Base-by-base conservation (phyloP, 2,888 invertebrate species). In the Pseudeuparius sepicola region DNA sequence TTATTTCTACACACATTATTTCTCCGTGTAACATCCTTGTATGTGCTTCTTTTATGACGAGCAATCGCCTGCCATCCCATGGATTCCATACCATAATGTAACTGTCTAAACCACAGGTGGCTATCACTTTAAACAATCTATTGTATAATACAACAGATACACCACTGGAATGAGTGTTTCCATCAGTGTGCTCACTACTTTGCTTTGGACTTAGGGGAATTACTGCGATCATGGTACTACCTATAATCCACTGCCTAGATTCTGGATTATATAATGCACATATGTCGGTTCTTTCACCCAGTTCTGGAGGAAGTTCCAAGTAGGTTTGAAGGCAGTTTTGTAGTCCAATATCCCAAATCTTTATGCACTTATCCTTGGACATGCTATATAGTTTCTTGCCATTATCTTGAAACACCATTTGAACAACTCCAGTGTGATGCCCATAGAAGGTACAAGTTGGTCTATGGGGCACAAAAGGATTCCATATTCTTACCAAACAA, bases 21-120 rank as follows among this genome's bases (percentile, higher is more conserved):
- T 78, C 75, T 1, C 83, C 83, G 53, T 78, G 73, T 32, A 75
- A 57, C 43, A 72, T 59, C 34, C 70, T 67, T 10, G 73, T 76
- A 55, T 87, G 87, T 4, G 82, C 81, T 41, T 76, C 72, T 36
- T 70, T 71, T 20, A 84, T 71, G 46, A 80, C 68, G 36, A 73
- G 70, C 52, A 78, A 71, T 34, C 81, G 70, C 38, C 71, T 69
- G 2, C 87, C 83, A 27, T 70, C 73, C 60, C 75, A 69, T 1
- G 83, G 77, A 57, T 86, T 76, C 88, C 88, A 89, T 14, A 81
- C 77, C 46, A 83, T 81, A 38, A 89, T 82, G 42, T 74, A 76
- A 43, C 86, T 85, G 53, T 84, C 86, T 56, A 76, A 63, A 35
- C 86, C 84, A 33, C 79, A 82, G 0, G 84, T 81, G 36, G 88